Percentiles rank a stretch among this genome's conserved stretches.
Evolutionary conservation across 2,888 invertebrate species (phyloP).

Genomic region (Rhabditophanes sp.): DNA sequence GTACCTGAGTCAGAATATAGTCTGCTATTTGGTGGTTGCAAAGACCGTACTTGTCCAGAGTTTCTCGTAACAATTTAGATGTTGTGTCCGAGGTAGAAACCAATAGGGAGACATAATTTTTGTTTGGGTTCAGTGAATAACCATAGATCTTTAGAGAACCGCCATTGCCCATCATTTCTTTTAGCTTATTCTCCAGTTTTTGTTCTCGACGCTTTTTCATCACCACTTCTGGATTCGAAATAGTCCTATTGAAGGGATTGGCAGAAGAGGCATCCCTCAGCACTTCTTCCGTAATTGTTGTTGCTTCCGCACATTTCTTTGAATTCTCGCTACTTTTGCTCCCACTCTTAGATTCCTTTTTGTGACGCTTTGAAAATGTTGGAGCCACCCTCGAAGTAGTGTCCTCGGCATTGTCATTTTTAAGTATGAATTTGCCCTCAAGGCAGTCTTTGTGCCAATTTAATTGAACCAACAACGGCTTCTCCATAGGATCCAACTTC

Average conservation of each 20-base stretch:
- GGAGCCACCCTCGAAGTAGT: no score
- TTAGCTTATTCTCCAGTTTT: constrained; percentile 83
- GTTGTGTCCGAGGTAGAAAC: constrained; percentile 82
- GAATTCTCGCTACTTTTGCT: constrained; percentile 18
- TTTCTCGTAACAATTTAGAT: constrained; percentile 77
- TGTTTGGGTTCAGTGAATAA: constrained; percentile 75
- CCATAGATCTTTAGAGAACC: constrained; percentile 66
- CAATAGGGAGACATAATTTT: constrained; percentile 84
- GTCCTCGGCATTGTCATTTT: constrained; percentile 86
- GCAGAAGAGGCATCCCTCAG: no score
- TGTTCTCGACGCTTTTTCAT: constrained; percentile 90
- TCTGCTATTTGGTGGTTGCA: constrained; percentile 72
- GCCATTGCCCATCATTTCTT: constrained; percentile 47
- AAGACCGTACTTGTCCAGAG: constrained; percentile 87
- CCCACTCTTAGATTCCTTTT: constrained; percentile 61
- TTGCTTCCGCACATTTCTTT: constrained; percentile 4
- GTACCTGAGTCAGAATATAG: constrained; percentile 84
- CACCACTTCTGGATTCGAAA: constrained; percentile 97
- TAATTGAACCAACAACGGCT: constrained; percentile 83
- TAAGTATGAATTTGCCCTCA: not conserved
- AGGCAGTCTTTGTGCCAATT: constrained; percentile 76
- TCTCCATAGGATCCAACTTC: constrained; percentile 71
- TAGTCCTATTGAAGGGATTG: constrained; percentile 92
- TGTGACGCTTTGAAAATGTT: constrained; percentile 89
- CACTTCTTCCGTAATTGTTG: constrained; percentile 55